phyloP scores from a whole-genome alignment of 1,140 invertebrate genomes.

The Leptestheria dahalacensis region DNA sequence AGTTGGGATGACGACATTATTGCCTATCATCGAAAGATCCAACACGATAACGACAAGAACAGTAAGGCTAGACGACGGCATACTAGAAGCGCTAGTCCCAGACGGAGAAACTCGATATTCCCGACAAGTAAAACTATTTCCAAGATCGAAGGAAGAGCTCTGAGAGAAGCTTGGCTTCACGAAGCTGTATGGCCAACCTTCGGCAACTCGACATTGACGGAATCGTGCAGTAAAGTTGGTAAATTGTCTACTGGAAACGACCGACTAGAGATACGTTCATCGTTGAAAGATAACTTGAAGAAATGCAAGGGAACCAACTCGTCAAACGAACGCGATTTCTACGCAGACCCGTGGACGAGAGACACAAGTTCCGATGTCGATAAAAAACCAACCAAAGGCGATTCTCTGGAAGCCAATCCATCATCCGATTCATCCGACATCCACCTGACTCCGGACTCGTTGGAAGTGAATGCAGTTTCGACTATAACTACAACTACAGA shows the following conservation, averaged over 20 bases:
- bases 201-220: not conserved
- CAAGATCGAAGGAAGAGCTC: constrained; percentile 1
- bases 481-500: constrained; percentile 6
- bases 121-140: not conserved
- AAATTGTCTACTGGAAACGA: not conserved
- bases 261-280: not conserved
- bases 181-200: constrained; percentile 2
- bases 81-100: constrained; percentile 7
- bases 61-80: not conserved
- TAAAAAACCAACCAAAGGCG: not conserved
- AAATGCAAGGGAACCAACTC: not conserved
- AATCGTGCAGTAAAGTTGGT: not conserved
- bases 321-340: not conserved
- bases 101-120: not conserved
- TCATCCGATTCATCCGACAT: constrained; percentile 7
- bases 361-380: not conserved
- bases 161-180: constrained; percentile 8
- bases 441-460: not conserved
- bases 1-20: constrained; percentile 11
- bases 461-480: constrained; percentile 11
- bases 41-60: not conserved
- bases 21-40: not conserved
- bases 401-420: constrained; percentile 10
- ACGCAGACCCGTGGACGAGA: not conserved
- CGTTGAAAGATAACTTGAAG: no score